Conservation (phyloP, 1,140 invertebrate species). For the Thaumatotibia leucotreta region DNA sequence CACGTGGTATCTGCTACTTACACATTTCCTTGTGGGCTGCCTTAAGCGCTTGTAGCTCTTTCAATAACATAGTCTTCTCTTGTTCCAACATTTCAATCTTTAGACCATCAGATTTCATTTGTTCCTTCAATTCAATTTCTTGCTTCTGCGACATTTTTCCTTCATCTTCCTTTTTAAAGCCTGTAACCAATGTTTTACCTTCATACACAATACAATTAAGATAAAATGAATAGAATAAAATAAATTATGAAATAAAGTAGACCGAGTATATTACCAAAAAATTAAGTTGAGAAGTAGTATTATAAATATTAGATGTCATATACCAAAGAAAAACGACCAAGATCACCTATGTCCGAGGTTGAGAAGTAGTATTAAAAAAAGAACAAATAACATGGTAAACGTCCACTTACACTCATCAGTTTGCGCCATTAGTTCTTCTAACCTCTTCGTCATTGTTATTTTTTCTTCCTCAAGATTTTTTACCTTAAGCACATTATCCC, state of each 20-base stretch:
- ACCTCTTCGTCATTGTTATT: background rate
- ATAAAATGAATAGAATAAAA: no score
- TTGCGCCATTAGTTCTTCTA: background rate
- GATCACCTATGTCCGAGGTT: no score
- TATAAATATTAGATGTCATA: no score
- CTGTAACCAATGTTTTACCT: background rate
- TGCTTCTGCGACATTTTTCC: slow-evolving; percentile 25
- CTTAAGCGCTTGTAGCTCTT: background rate
- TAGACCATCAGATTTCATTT: slow-evolving; percentile 22
- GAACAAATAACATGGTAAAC: no score
- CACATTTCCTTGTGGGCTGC: slow-evolving; percentile 33
- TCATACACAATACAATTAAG: no score
- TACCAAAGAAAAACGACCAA: no score
- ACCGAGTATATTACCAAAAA: no score
- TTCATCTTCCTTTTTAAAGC: slow-evolving; percentile 28
- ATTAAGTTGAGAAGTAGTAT: no score
- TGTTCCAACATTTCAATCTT: slow-evolving; percentile 23
- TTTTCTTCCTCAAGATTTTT: background rate
- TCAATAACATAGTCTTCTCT: slow-evolving; percentile 21
- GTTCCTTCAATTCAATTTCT: slow-evolving; percentile 23
- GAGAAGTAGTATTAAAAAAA: background rate
- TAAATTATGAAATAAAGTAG: no score
- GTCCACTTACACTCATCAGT: background rate
- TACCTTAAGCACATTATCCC: background rate
- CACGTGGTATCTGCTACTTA: slow-evolving; percentile 29